Conservation (phyloP, 2,113 vertebrate genomes). For the Monopterus albus region DNA sequence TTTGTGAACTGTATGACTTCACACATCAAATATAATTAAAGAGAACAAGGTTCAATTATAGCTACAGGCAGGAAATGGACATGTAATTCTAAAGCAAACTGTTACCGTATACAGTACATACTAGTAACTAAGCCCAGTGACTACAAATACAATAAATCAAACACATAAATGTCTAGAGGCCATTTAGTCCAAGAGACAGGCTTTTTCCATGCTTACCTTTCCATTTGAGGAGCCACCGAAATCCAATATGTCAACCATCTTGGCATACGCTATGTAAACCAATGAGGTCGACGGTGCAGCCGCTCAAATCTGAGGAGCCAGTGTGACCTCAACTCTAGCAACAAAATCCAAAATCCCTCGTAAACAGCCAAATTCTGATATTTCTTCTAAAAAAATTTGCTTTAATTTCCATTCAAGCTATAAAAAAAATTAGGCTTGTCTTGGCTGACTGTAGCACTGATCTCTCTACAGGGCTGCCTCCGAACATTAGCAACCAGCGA, state of each 20-base stretch:
- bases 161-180: conserved; percentile 10
- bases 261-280: conserved; percentile 18
- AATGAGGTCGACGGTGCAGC: conserved; percentile 4
- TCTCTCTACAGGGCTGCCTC: conserved; percentile 17
- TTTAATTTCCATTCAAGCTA: conserved; percentile 53
- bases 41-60: neutral
- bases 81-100: neutral
- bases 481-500: conserved; percentile 39
- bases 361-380: conserved; percentile 40
- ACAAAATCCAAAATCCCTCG: conserved; percentile 22
- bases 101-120: conserved; percentile 1
- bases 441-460: conserved; percentile 26
- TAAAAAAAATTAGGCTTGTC: conserved; percentile 33
- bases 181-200: conserved; percentile 16
- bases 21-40: neutral
- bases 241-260: conserved; percentile 35
- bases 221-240: conserved; percentile 16
- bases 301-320: conserved; percentile 20
- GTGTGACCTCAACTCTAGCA: conserved; percentile 27
- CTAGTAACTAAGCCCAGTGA: neutral
- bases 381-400: conserved; percentile 23
- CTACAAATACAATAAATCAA: conserved; percentile 17
- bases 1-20: neutral
- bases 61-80: conserved; percentile 11
- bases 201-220: conserved; percentile 46